Percentiles rank a stretch among this genome's conserved stretches.
These are phyloP conservation scores for Eupithecia subfuscata DNA, from an alignment of 2,888 invertebrate genomes.

Conservation along the genomic window DNA sequence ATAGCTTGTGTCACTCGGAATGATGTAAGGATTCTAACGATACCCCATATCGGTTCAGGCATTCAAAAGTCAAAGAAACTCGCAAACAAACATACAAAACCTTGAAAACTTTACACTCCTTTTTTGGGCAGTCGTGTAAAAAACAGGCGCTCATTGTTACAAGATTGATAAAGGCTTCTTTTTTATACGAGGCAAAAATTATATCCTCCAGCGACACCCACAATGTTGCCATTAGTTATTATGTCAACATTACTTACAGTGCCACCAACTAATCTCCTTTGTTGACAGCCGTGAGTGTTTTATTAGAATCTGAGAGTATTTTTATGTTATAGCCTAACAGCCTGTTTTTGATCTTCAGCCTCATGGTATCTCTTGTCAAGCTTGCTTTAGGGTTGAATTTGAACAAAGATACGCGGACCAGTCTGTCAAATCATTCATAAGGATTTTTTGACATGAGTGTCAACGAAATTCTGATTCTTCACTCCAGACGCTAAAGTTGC, in stretches of 20 bases:
- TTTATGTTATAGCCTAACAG: not conserved
- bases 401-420: not conserved
- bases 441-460: too few species aligned
- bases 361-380: not conserved
- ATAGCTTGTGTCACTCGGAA: too few species aligned
- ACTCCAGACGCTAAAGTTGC: too few species aligned
- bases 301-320: not conserved
- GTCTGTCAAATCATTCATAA: not conserved
- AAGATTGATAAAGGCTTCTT: not conserved
- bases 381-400: not conserved
- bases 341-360: not conserved
- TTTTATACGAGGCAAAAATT: not conserved
- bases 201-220: not conserved
- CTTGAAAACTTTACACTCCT: not conserved
- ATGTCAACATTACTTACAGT: slow-evolving; percentile 1
- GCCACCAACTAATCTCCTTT: not conserved
- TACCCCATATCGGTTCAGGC: too few species aligned
- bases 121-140: not conserved
- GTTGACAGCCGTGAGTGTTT: not conserved
- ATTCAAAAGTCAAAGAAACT: too few species aligned
- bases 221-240: slow-evolving; percentile 1
- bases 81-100: not conserved
- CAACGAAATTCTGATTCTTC: not conserved
- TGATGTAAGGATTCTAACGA: too few species aligned
- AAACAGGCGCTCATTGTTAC: not conserved